Conservation (phyloP, 2,888 invertebrate genomes). For the Blastobasis adustella region DNA sequence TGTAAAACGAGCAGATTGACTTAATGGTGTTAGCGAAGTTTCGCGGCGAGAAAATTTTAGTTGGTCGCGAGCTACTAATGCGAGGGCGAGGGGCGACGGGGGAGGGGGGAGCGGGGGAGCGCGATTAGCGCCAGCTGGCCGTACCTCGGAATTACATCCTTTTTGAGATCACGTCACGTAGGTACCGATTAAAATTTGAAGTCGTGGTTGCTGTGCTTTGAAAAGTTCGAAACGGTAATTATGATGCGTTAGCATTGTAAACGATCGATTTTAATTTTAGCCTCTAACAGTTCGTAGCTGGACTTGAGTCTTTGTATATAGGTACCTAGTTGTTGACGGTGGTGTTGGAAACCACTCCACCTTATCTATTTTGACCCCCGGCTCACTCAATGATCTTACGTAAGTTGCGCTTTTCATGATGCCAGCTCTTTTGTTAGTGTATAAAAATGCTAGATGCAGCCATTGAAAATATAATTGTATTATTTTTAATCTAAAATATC, state of each 20-base stretch:
- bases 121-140: constrained; percentile 68
- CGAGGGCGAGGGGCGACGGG: constrained; percentile 23
- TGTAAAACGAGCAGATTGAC: constrained; percentile 68
- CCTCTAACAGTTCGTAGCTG: too few species aligned
- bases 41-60: constrained; percentile 59
- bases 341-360: too few species aligned
- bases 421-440: too few species aligned
- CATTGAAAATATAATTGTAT: too few species aligned
- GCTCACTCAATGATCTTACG: neutral
- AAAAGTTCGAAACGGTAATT: too few species aligned
- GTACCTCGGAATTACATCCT: constrained; percentile 59
- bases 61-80: constrained; percentile 51
- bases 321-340: too few species aligned
- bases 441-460: too few species aligned
- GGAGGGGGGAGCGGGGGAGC: constrained; percentile 22
- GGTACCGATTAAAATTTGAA: neutral
- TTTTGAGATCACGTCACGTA: constrained; percentile 24
- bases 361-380: too few species aligned
- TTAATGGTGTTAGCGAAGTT: constrained; percentile 70
- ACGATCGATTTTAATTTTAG: too few species aligned
- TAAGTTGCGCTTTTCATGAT: neutral
- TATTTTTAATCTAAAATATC: too few species aligned
- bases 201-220: neutral
- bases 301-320: neutral
- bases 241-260: too few species aligned